Evolutionary conservation across 2,888 invertebrate genomes (phyloP), one percentile per base, ranked within the genome.

Genomic region (Endomychus coccineus): DNA sequence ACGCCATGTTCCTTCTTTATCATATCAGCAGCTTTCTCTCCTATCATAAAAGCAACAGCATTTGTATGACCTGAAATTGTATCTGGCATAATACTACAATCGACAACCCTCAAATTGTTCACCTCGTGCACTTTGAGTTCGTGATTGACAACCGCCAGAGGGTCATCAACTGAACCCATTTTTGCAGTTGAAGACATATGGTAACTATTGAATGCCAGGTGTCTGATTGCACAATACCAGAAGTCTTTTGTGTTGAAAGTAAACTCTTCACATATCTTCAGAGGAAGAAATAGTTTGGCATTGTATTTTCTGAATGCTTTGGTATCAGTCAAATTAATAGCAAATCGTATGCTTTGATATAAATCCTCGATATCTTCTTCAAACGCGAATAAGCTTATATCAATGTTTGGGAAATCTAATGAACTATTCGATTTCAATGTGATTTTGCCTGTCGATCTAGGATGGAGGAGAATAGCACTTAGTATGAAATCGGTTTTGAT

Each of bases 181-280:
- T 75, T 77, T 45, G 79, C 78, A 1, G 80, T 80, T 1, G 79
- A 73, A 39, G 75, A 70, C 49, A 79, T 77, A 58, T 81, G 80
- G 50, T 80, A 78, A 24, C 78, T 71, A 0, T 79, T 77, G 4
- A 74, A 61, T 0, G 78, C 74, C 27, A 74, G 52, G 0, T 72
- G 68, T 28, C 76, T 67, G 2, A 77, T 62, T 17, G 71, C 64
- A 51, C 82, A 82, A 49, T 73, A 73, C 79, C 80, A 79, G 51
- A 78, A 81, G 2, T 64, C 67, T 45, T 79, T 77, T 10, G 70
- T 70, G 27, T 63, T 69, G 42, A 73, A 75, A 11, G 64, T 51
- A 51, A 64, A 67, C 46, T 67, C 54, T 9, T 59, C 59, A 49
- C 78, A 78, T 28, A 70, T 70, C 0, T 73, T 71, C 48, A 70